Base-by-base conservation (phyloP, 2,888 invertebrate genomes). In the Ceramica pisi region DNA sequence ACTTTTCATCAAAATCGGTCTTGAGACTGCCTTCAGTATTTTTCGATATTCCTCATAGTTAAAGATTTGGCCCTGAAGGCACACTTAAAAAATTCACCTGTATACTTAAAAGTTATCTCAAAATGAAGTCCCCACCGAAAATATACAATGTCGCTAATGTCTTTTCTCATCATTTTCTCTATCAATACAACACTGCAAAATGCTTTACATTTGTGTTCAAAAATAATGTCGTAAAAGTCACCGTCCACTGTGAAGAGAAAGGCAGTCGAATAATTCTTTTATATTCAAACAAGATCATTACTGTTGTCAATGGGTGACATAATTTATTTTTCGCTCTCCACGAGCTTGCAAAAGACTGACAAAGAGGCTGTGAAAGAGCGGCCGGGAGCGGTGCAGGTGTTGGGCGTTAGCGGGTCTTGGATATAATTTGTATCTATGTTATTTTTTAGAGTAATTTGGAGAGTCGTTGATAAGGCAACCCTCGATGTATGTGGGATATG, bases 271-370 rank as follows among this genome's bases (percentile, higher is more conserved):
- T 79, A 74, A 78, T 80, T 80, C 68, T 81, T 72, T 79, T 74
- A 74, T 75, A 84, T 84, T 79, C 77, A 82, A 86, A 89, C 87
- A 86, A 86, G 85, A 83, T 90, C 87, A 85, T 89, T 88, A 88
- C 86, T 78, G 83, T 70, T 81, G 84, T 86, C 88, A 86, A 86
- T 84, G 81, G 72, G 74, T 60, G 86, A 86, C 83, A 84, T 87
- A 86, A 90, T 88, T 87, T 89, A 88, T 88, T 87, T 89, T 87
- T 78, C 86, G 76, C 84, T 79, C 81, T 81, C 62, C 75, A 51
- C 67, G 77, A 85, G 83, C 75, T 83, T 77, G 72, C 70, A 71
- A 74, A 82, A 75, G 71, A 81, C 81, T 80, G 77, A 81, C 80
- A 80, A 81, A 86, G 75, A 62, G 82, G 78, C 85, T 76, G 81